phyloP scores from a whole-genome alignment of 2,797 vertebrate genomes.

The Apodemus agrarius region DNA sequence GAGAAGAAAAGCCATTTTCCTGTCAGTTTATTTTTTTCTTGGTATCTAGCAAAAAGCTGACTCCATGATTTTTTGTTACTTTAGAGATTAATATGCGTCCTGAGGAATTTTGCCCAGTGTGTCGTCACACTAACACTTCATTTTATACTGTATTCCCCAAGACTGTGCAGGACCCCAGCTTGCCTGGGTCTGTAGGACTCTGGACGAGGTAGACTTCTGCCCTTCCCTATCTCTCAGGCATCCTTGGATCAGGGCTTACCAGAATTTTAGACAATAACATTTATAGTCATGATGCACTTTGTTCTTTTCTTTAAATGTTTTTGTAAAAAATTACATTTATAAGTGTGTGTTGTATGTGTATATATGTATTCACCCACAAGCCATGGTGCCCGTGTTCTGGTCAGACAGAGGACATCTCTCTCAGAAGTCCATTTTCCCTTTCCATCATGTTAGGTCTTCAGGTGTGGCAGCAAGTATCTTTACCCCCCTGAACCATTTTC shows the following conservation, averaged over 20 bases:
- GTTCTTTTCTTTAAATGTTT: not conserved
- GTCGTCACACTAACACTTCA: not conserved
- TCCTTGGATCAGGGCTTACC: not conserved
- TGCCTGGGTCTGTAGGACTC: not conserved
- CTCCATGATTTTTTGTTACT: not conserved
- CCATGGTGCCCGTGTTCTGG: not conserved
- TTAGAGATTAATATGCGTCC: not conserved
- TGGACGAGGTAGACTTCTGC: not conserved
- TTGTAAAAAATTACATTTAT: not conserved
- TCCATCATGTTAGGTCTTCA: not conserved
- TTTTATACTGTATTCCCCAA: not conserved
- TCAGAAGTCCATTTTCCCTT: not conserved
- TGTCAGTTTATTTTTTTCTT: not conserved
- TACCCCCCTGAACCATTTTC: not conserved
- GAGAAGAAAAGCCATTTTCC: not conserved
- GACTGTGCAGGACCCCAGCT: not conserved
- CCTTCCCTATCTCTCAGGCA: not conserved
- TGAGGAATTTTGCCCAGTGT: not conserved
- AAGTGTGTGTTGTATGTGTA: not conserved
- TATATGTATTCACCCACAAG: not conserved
- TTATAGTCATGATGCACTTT: accelerated
- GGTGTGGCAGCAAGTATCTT: not conserved
- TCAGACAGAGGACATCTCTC: not conserved
- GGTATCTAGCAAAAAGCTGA: not conserved
- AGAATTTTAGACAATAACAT: not conserved